Evolutionary conservation across 1,140 invertebrate genomes (phyloP).

Genomic region (Drosophila nasuta): DNA sequence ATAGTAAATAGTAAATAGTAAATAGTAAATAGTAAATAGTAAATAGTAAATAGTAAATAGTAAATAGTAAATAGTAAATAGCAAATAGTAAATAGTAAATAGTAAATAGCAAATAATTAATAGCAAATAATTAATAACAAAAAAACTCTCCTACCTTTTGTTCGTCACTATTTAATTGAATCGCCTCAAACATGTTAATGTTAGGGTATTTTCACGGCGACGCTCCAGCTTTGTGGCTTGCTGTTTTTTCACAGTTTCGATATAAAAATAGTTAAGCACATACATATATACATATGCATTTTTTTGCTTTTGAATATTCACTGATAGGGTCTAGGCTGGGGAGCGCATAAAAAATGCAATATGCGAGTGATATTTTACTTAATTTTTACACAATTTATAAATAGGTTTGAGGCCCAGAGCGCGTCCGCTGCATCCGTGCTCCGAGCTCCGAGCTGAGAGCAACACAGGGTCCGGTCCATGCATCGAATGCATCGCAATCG

Average conservation of each 20-base stretch:
- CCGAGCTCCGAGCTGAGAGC: constrained; percentile 12
- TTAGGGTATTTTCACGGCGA: neutral
- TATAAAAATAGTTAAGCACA: neutral
- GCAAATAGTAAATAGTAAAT: too few species aligned
- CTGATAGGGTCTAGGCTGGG: constrained; percentile 40
- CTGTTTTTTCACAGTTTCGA: neutral
- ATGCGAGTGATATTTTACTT: constrained; percentile 27
- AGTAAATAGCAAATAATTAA: too few species aligned
- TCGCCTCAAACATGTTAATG: neutral
- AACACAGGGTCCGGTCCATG: neutral
- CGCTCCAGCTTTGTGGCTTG: neutral
- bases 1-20: too few species aligned
- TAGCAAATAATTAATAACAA: too few species aligned
- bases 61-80: too few species aligned
- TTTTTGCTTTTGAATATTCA: neutral
- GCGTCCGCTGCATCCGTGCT: constrained; percentile 16
- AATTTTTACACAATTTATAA: constrained; percentile 32
- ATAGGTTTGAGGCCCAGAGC: constrained; percentile 52
- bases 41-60: too few species aligned
- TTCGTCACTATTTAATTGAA: neutral
- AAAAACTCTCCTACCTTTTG: neutral
- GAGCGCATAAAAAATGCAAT: constrained; percentile 40
- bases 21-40: too few species aligned
- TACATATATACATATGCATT: neutral
- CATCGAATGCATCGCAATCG: constrained; percentile 15